A percentile compares a stretch with the other conserved stretches of the same genome.
phyloP scores from a whole-genome alignment of 2,888 invertebrate species.

The Chymomyza fuscimana region DNA sequence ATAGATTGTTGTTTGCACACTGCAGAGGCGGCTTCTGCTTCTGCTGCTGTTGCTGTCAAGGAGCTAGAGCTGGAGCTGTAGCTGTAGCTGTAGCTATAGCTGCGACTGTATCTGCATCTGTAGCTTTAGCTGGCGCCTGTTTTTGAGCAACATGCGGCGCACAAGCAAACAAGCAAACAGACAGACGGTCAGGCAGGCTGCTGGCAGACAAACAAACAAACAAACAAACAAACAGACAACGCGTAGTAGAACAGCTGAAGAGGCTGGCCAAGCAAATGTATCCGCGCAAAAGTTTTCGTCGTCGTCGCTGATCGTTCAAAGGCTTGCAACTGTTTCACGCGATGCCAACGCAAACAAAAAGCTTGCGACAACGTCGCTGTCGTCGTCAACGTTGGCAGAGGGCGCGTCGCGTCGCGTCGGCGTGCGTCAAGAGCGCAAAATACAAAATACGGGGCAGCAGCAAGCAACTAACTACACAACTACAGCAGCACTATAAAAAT shows the following conservation, averaged over 20 bases:
- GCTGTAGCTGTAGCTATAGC: not conserved
- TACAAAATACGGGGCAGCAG: slow-evolving; percentile 13
- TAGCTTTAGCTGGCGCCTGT: not conserved
- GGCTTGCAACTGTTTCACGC: slow-evolving; percentile 78
- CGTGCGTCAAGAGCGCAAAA: not conserved
- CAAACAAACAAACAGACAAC: slow-evolving; percentile 2
- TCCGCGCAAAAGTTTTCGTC: slow-evolving; percentile 77
- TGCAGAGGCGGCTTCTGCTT: not conserved
- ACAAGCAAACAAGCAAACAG: not conserved
- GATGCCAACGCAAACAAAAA: slow-evolving; percentile 73
- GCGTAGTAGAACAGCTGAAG: not conserved
- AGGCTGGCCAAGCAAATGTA: slow-evolving; percentile 37
- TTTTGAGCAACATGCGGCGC: too few species aligned
- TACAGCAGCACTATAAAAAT: slow-evolving; percentile 26
- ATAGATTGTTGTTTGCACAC: not conserved
- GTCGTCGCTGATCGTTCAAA: slow-evolving; percentile 79
- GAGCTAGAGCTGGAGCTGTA: not conserved
- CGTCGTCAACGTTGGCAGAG: slow-evolving; percentile 35
- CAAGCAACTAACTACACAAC: slow-evolving; percentile 14
- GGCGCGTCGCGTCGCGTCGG: slow-evolving; percentile 14
- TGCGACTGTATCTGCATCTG: not conserved
- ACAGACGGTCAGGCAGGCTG: not conserved
- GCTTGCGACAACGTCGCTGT: slow-evolving; percentile 65
- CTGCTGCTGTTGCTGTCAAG: not conserved
- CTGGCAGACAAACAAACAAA: not conserved